Base-by-base conservation (phyloP, 35 echinoderm and acorn worm species). In the Patiria miniata region DNA sequence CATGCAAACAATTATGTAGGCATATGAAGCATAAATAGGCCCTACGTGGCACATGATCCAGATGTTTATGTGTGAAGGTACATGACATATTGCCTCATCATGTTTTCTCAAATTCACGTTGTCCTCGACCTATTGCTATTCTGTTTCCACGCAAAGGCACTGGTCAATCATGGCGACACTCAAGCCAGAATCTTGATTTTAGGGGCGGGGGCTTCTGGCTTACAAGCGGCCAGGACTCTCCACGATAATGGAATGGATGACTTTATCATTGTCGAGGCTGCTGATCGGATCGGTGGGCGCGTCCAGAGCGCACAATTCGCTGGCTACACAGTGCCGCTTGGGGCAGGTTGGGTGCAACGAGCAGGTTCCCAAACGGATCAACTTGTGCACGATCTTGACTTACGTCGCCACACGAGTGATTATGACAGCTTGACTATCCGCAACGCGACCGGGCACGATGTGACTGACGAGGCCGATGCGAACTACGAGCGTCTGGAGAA, bases 201-300 rank as follows among this genome's bases (percentile, higher is more conserved):
- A 7, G 88, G 88, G 2, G 88, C 88, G 76, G 88, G 88, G 28
- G 61, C 88, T 15, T 36, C 79, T 1, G 88, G 88, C 10, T 37
- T 90, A 16, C 29, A 81, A 17, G 88, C 88, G 9, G 80, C 88
- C 14, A 18, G 50, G 47, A 47, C 42, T 47, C 42, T 47, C 42
- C 32, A 51, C 21, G 80, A 90, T 14, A 6, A 76, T 21, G 88
- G 81, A 14, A 56, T 90, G 21, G 40, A 40, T 78, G 88, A 90
- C 39, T 90, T 90, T 40, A 50, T 90, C 18, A 58, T 90, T 16
- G 77, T 90, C 33, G 81, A 84, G 84, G 81, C 58, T 15, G 36
- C 61, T 5, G 34, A 84, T 18, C 69, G 51, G 16, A 47, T 84
- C 10, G 88, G 88, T 9, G 88, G 80, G 7, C 81, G 88, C 12